Percentiles rank a stretch among this genome's conserved stretches.
These are phyloP conservation scores for Halcyon senegalensis DNA, from an alignment of 2,113 vertebrate genomes.

Conservation along the genomic window DNA sequence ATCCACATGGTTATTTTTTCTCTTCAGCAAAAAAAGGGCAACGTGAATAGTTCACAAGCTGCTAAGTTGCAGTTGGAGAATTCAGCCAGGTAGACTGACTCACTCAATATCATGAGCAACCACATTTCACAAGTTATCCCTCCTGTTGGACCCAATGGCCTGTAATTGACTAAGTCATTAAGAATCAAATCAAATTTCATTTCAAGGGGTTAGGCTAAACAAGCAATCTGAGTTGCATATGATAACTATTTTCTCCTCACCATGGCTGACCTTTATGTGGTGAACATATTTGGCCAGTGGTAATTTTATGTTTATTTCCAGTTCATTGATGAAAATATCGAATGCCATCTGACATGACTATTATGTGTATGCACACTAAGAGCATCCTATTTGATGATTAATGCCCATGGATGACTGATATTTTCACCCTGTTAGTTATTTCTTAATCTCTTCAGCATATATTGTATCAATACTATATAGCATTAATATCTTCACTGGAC, in stretches of 20 bases:
- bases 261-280: neutral
- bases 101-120: neutral
- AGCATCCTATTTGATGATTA: neutral
- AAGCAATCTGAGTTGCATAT: neutral
- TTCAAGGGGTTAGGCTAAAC: neutral
- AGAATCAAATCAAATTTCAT: conserved; percentile 1
- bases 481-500: neutral
- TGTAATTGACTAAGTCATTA: neutral
- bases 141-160: neutral
- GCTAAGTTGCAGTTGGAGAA: neutral
- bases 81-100: neutral
- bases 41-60: neutral
- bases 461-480: neutral
- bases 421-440: neutral
- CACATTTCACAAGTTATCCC: neutral
- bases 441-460: neutral
- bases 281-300: neutral
- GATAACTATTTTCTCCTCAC: neutral
- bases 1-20: neutral
- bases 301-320: neutral
- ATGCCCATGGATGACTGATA: neutral
- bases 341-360: neutral
- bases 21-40: neutral
- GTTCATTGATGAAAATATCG: neutral
- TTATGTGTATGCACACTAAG: neutral